Evolutionary conservation across 2,888 invertebrate genomes (phyloP).

Genomic region (Aplocera efformata): DNA sequence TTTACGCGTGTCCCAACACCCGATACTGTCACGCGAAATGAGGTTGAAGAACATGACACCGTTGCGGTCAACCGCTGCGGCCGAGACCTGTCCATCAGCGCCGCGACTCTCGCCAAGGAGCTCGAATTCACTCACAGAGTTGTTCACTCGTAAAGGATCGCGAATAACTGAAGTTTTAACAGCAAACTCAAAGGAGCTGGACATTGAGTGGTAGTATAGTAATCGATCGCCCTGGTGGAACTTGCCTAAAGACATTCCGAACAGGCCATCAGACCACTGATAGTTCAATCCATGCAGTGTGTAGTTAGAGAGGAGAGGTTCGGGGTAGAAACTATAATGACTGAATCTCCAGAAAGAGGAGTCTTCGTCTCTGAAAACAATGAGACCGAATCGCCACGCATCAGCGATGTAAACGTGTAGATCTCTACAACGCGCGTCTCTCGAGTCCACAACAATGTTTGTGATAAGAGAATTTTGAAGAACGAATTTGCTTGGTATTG

Average conservation of each 20-base stretch:
- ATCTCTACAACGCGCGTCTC: slow-evolving; percentile 81
- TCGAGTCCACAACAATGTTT: slow-evolving; percentile 84
- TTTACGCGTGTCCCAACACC: slow-evolving; percentile 91
- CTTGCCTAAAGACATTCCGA: slow-evolving; percentile 86
- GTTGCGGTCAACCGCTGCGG: slow-evolving; percentile 86
- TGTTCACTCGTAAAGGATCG: slow-evolving; percentile 75
- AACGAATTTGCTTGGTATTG: slow-evolving; percentile 83
- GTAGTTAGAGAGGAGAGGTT: slow-evolving; percentile 87
- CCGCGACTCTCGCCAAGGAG: slow-evolving; percentile 79
- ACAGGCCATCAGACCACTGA: slow-evolving; percentile 91
- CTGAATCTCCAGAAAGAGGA: slow-evolving; percentile 83
- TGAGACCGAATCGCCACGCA: slow-evolving; percentile 83
- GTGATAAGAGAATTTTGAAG: slow-evolving; percentile 85
- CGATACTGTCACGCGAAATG: slow-evolving; percentile 87
- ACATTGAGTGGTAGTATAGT: slow-evolving; percentile 91
- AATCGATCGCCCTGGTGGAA: slow-evolving; percentile 80
- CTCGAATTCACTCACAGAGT: slow-evolving; percentile 62
- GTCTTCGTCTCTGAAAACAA: slow-evolving; percentile 82
- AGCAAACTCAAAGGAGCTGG: slow-evolving; percentile 88
- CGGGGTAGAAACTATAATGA: slow-evolving; percentile 86
- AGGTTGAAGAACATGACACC: slow-evolving; percentile 91
- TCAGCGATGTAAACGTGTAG: slow-evolving; percentile 85
- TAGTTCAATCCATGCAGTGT: slow-evolving; percentile 87
- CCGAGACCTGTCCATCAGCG: slow-evolving; percentile 85
- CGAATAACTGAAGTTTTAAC: slow-evolving; percentile 85